A percentile compares a stretch with the other conserved stretches of the same genome.
Conservation (phyloP, 2,888 invertebrate species). For the Drosophila borborema region DNA sequence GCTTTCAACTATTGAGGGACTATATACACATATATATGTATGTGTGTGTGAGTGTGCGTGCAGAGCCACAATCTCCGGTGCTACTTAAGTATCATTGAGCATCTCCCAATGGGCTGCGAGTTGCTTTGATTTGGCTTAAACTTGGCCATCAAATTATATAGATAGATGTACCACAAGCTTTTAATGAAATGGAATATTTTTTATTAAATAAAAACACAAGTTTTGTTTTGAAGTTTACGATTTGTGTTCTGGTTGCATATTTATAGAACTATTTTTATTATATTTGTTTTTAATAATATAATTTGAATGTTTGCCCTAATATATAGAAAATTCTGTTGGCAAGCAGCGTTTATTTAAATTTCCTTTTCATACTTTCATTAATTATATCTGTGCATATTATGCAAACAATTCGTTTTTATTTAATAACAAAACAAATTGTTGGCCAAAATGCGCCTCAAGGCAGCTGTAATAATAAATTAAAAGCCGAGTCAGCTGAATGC, state of each 20-base stretch:
- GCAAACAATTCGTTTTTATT: slow-evolving; percentile 27
- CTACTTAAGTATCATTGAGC: slow-evolving; percentile 10
- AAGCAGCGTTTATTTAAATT: slow-evolving; percentile 31
- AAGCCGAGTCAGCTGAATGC: slow-evolving; percentile 25
- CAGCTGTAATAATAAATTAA: slow-evolving; percentile 71
- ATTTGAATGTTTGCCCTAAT: slow-evolving; percentile 39
- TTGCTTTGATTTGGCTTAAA: slow-evolving; percentile 49
- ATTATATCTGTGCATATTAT: slow-evolving; percentile 35
- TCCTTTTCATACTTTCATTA: slow-evolving; percentile 28
- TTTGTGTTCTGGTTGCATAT: neutral
- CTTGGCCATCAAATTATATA: slow-evolving; percentile 24
- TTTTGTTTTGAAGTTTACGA: slow-evolving; percentile 11
- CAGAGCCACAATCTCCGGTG: slow-evolving; percentile 28
- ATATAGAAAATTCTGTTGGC: slow-evolving; percentile 45
- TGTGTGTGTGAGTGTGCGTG: slow-evolving; percentile 8
- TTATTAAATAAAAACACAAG: slow-evolving; percentile 6
- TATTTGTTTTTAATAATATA: neutral
- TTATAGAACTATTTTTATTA: neutral
- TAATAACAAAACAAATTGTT: slow-evolving; percentile 35
- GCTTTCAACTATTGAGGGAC: slow-evolving; percentile 18
- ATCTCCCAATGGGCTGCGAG: slow-evolving; percentile 28
- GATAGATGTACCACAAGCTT: slow-evolving; percentile 14
- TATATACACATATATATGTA: neutral
- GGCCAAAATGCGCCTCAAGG: slow-evolving; percentile 63
- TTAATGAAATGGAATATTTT: slow-evolving; percentile 13